Base-by-base conservation (phyloP, 92 coral and sea anemone species). In the Nematostella vectensis region DNA sequence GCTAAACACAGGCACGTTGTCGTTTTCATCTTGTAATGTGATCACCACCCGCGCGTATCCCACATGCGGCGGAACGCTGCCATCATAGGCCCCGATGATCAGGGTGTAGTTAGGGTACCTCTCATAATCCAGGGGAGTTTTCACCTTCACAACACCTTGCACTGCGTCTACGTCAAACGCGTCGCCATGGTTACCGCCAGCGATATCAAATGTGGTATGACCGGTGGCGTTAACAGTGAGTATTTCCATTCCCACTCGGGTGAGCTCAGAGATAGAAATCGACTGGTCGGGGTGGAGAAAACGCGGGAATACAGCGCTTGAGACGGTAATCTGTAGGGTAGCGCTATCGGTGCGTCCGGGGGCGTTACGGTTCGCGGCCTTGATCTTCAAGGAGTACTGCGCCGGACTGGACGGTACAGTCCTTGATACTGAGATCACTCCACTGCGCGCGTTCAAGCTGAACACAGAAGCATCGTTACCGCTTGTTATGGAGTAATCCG, bases 211-310 rank as follows among this genome's bases (percentile, higher is more conserved):
- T 19, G 63, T 55, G 1, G 83, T 73, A 31, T 87, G 84, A 1
- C 83, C 96, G 4, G 96, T 86, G 4, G 98, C 99, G 48, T 93
- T 87, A 20, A 81, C 82, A 54, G 68, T 65, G 30, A 79, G 68
- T 53, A 93, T 31, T 48, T 22, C 52, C 9, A 77, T 62, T 3
- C 96, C 94, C 23, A 62, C 65, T 13, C 78, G 68, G 10, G 60
- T 76, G 12, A 63, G 78, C 72, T 93, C 99, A 12, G 88, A 79
- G 52, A 87, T 68, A 42, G 56, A 57, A 6, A 75, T 21, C 30
- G 50, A 65, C 51, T 72, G 77, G 59, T 67, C 72, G 17, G 48
- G 42, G 31, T 87, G 95, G 60, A 77, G 70, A 60, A 93, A 93
- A 25, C 61, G 30, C 19, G 96, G 96, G 30, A 78, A 87, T 18